phyloP scores from a whole-genome alignment of 2,797 vertebrate species.

The Salarias fasciatus region DNA sequence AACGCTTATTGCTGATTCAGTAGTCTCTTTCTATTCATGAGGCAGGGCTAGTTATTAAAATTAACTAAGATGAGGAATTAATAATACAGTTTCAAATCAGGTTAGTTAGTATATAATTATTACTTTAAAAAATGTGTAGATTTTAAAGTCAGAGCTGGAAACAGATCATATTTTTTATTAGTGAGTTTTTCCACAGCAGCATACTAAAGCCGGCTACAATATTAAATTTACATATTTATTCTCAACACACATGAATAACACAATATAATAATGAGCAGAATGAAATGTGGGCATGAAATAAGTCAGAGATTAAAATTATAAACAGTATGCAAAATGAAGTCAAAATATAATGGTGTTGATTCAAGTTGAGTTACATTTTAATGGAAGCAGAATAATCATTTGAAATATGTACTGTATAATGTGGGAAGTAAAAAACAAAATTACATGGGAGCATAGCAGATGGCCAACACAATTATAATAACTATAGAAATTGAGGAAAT shows the following conservation, averaged over 20 bases:
- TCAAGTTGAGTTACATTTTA: background rate
- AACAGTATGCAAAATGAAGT: slow-evolving; percentile 1
- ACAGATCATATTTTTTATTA: background rate
- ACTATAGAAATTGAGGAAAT: too few species aligned
- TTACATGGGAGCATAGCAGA: background rate
- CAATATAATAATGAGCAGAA: slow-evolving; percentile 23
- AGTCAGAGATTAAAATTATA: slow-evolving; percentile 4
- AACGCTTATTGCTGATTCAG: slow-evolving; percentile 6
- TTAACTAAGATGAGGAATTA: background rate
- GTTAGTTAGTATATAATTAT: slow-evolving; percentile 10
- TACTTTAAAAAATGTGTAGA: slow-evolving; percentile 6
- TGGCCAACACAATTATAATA: background rate
- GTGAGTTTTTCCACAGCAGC: slow-evolving; percentile 6
- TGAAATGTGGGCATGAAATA: background rate
- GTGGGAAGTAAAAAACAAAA: too few species aligned
- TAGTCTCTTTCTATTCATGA: slow-evolving; percentile 6
- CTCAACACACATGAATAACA: slow-evolving; percentile 15
- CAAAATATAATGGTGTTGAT: background rate
- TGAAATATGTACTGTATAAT: too few species aligned
- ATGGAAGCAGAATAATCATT: too few species aligned
- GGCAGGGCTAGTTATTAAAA: slow-evolving; percentile 7
- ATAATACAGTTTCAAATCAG: background rate
- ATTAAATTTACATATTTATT: background rate
- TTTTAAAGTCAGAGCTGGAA: slow-evolving; percentile 16
- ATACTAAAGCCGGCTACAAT: background rate